phyloP scores from a whole-genome alignment of 1,140 invertebrate genomes.

The Drosophila kepulauana region DNA sequence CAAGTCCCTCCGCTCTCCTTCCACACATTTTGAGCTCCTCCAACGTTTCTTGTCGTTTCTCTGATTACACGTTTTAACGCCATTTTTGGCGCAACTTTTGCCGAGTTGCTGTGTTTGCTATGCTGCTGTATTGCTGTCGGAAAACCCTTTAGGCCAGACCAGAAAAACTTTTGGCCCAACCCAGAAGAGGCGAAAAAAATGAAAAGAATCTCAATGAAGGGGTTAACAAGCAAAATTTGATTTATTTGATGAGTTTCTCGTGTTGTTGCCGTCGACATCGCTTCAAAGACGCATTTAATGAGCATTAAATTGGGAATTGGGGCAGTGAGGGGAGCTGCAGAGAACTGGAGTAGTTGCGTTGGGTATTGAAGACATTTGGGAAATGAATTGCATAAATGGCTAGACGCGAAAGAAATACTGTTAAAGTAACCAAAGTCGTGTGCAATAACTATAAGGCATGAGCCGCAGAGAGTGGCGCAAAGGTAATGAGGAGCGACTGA shows the following conservation, averaged over 20 bases:
- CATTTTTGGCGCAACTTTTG: constrained; percentile 74
- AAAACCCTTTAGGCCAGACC: constrained; percentile 69
- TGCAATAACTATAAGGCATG: constrained; percentile 20
- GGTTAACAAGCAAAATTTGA: constrained; percentile 82
- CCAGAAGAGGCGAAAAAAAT: constrained; percentile 35
- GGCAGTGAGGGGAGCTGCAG: constrained; percentile 21
- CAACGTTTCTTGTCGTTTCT: constrained; percentile 58
- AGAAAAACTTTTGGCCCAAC: constrained; percentile 54
- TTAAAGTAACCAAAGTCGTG: constrained; percentile 14
- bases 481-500: neutral
- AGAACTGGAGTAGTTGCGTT: constrained; percentile 15
- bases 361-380: constrained; percentile 32
- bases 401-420: constrained; percentile 22
- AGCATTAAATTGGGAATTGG: constrained; percentile 63
- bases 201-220: constrained; percentile 75
- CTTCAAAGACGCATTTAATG: constrained; percentile 69
- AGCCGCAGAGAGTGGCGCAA: neutral
- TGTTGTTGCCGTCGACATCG: constrained; percentile 37
- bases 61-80: constrained; percentile 80
- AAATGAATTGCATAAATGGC: constrained; percentile 47
- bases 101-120: constrained; percentile 5
- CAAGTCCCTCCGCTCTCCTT: constrained; percentile 18
- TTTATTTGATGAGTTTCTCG: constrained; percentile 80
- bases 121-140: neutral
- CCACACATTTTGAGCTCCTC: constrained; percentile 6